Percentiles rank a stretch among this genome's conserved stretches.
Conservation (phyloP, 2,797 vertebrate genomes). For the Fratercula arctica region DNA sequence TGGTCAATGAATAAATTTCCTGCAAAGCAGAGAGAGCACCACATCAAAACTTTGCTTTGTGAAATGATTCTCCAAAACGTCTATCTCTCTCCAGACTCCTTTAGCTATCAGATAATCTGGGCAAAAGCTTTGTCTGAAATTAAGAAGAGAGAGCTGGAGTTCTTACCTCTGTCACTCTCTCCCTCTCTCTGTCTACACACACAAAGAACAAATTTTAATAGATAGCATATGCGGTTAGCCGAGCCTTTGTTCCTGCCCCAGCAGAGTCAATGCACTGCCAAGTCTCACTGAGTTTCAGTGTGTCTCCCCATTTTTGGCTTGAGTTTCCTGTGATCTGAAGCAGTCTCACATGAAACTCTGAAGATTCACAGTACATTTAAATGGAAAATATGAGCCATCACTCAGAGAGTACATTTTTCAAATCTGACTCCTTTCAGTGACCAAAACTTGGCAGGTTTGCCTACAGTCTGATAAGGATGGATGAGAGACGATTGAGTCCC, state of each 20-base stretch:
- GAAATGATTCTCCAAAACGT: conserved; percentile 29
- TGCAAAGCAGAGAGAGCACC: conserved; percentile 31
- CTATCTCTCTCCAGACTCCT: conserved; percentile 35
- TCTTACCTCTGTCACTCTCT: conserved; percentile 41
- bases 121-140: conserved; percentile 54
- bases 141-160: conserved; percentile 1
- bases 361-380: conserved; percentile 55
- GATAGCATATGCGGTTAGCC: conserved; percentile 65
- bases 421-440: conserved; percentile 44
- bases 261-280: conserved; percentile 45
- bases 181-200: conserved; percentile 22
- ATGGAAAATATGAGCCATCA: conserved; percentile 69
- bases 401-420: conserved; percentile 48
- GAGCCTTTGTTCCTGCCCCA: conserved; percentile 55
- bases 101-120: conserved; percentile 22
- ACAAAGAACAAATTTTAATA: conserved; percentile 70
- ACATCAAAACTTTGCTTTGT: conserved; percentile 36
- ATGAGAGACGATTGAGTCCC: conserved; percentile 14
- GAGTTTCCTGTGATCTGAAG: conserved; percentile 55
- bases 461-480: conserved; percentile 64
- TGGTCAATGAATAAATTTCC: conserved; percentile 1
- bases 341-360: conserved; percentile 46
- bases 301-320: conserved; percentile 65
- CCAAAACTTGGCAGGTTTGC: conserved; percentile 61
- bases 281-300: conserved; percentile 36